These are phyloP conservation scores for Martes martes DNA, from an alignment of 2,113 vertebrate genomes.

Conservation along the genomic window DNA sequence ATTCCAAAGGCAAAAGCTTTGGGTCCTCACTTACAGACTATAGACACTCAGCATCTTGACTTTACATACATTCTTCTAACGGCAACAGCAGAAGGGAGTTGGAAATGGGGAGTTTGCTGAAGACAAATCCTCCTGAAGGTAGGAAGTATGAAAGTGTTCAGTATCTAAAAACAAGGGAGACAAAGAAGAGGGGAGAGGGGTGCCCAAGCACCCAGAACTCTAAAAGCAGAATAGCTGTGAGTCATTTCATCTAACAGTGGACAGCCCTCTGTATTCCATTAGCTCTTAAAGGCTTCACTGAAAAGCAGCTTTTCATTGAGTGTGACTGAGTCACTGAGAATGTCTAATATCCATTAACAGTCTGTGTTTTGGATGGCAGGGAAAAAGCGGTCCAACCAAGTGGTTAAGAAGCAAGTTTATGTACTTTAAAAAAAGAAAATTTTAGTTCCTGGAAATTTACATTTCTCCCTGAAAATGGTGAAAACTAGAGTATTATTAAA, in stretches of 20 bases:
- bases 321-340: not conserved
- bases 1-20: not conserved
- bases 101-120: not conserved
- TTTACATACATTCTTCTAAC: not conserved
- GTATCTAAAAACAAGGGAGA: not conserved
- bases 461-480: not conserved
- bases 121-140: not conserved
- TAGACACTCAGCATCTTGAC: not conserved
- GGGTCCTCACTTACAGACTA: not conserved
- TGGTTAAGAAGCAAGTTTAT: not conserved
- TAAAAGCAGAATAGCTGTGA: not conserved
- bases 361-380: not conserved
- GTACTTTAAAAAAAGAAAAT: not conserved
- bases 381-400: not conserved
- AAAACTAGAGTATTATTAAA: not conserved
- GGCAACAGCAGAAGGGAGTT: not conserved
- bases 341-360: not conserved
- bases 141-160: not conserved
- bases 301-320: not conserved
- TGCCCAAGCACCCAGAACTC: not conserved
- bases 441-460: not conserved
- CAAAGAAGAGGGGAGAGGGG: accelerated
- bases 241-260: not conserved
- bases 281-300: not conserved
- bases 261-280: not conserved